A percentile compares a stretch with the other conserved stretches of the same genome.
Conservation (phyloP, 2,113 vertebrate genomes). For the Callipepla squamata region DNA sequence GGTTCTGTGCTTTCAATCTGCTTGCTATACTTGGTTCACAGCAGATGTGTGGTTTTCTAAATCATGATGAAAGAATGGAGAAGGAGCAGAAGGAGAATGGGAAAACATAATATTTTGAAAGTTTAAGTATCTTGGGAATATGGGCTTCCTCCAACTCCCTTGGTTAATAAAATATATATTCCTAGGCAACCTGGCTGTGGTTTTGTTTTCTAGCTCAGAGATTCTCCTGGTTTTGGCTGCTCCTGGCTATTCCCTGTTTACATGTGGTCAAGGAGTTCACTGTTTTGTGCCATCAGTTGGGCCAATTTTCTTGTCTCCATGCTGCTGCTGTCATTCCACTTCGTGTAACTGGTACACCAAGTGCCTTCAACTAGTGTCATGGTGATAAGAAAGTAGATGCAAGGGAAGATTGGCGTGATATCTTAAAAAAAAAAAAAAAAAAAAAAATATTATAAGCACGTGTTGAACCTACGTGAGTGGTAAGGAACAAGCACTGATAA, state of each 20-base stretch:
- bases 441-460: neutral
- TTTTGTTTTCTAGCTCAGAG: neutral
- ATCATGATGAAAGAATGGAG: neutral
- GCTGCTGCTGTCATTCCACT: too few relatives aligned
- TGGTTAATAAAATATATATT: neutral
- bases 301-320: neutral
- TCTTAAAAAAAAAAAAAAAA: neutral
- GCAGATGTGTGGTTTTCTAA: neutral
- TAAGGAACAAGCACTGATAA: neutral
- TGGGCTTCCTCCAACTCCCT: neutral
- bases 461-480: neutral
- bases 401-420: neutral
- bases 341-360: fast-evolving
- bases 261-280: neutral
- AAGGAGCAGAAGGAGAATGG: neutral
- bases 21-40: neutral
- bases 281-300: neutral
- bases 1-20: neutral
- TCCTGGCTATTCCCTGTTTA: neutral
- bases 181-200: neutral
- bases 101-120: fast-evolving
- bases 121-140: neutral
- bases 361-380: neutral
- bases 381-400: fast-evolving
- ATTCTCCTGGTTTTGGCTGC: neutral